Evolutionary conservation across 2,888 invertebrate species (phyloP), one percentile per base, ranked within the genome.

Genomic region (Helicoverpa assulta): DNA sequence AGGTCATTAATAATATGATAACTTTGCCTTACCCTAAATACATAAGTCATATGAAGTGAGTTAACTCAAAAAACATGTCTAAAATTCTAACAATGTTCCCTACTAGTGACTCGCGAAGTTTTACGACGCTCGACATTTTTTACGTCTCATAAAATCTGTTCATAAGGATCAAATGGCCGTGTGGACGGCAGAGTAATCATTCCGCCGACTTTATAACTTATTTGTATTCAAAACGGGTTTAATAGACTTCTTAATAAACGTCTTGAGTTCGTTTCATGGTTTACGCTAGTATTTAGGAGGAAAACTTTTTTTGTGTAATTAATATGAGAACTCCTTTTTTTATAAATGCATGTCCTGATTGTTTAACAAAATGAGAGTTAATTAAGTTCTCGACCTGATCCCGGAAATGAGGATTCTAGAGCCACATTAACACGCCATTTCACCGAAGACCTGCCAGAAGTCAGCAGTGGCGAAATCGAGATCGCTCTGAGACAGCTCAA

Each of bases 181-280:
- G 63, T 56, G 64, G 70, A 21, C 68, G 47, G 70, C 69, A 80
- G 82, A 83, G 74, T 80, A 70, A 78, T 79, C 58, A 77, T 78
- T 83, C 69, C 74, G 67, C 59, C 62, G 52, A 61, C 58, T 75
- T 76, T 59, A 69, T 61, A 52, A 73, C 67, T 73, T 70, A 60
- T 78, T 79, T 75, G 70, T 80, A 83, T 83, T 84, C 85, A 82
- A 76, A 82, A 78, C 72, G 80, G 73, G 70, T 73, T 64, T 60
- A 53, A 81, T 59, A 66, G 74, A 76, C 50, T 77, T 66, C 56
- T 40, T 37, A 70, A 63, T 71, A 77, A 67, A 60, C 65, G 53
- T 16, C 43, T 8, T 52, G 57, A 58, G n/a, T 61, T 52, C 21
- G 0, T 63, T 76, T 70, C 40, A 68, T 65, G 52, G 19, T 62